Percentiles rank a stretch among this genome's conserved stretches.
phyloP scores from a whole-genome alignment of 2,888 invertebrate genomes.

The Hemicrepidius hirtus region DNA sequence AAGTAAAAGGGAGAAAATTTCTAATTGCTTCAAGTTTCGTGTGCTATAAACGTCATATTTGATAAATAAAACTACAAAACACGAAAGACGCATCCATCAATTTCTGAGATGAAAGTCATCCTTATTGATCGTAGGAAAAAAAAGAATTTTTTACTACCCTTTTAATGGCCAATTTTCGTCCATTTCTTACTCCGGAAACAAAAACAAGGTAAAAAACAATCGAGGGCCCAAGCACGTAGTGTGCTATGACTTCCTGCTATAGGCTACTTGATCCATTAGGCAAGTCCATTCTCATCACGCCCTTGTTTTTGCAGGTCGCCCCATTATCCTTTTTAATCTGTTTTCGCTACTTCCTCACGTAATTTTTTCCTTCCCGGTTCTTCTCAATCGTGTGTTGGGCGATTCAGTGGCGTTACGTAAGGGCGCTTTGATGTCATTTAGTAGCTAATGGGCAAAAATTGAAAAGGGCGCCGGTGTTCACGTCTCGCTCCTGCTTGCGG shows the following conservation, averaged over 20 bases:
- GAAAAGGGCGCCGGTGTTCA: slow-evolving; percentile 15
- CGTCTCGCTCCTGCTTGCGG: slow-evolving; percentile 34
- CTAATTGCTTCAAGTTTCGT: not conserved
- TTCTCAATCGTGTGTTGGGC: slow-evolving; percentile 6
- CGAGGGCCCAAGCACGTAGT: slow-evolving; percentile 41
- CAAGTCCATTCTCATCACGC: slow-evolving; percentile 50
- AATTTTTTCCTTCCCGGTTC: slow-evolving; percentile 33
- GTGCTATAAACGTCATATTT: slow-evolving; percentile 15
- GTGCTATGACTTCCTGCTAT: slow-evolving; percentile 45
- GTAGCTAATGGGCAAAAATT: slow-evolving; percentile 33
- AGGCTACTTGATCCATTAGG: slow-evolving; percentile 49
- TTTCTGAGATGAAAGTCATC: slow-evolving; percentile 34
- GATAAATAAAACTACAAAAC: slow-evolving; percentile 31
- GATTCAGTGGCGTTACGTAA: slow-evolving; percentile 26
- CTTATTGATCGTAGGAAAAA: slow-evolving; percentile 17
- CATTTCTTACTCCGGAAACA: slow-evolving; percentile 35
- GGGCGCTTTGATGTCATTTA: slow-evolving; percentile 14
- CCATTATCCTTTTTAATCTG: slow-evolving; percentile 52
- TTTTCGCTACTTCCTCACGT: slow-evolving; percentile 43
- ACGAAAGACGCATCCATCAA: slow-evolving; percentile 28
- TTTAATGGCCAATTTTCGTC: slow-evolving; percentile 47
- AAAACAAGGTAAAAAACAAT: slow-evolving; percentile 42
- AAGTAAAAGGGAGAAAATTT: too few species aligned
- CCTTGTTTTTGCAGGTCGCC: slow-evolving; percentile 47
- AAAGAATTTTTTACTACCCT: slow-evolving; percentile 38